These are phyloP conservation scores for Melipona beecheii DNA, from an alignment of 2,888 invertebrate genomes.

Conservation along the genomic window DNA sequence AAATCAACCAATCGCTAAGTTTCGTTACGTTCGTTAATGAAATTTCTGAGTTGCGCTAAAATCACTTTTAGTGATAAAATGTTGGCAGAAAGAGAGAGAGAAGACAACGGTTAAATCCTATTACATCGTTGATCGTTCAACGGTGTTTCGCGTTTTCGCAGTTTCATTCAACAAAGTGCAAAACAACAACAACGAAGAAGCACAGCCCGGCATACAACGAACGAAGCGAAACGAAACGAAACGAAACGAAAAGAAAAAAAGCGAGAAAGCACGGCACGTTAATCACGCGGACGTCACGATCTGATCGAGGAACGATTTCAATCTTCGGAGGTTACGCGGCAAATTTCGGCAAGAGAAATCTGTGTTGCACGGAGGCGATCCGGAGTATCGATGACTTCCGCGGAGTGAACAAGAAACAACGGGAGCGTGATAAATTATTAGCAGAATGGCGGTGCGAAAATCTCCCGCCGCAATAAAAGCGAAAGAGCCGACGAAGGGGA, in stretches of 20 bases:
- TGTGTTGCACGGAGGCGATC: background rate
- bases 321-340: conserved; percentile 14
- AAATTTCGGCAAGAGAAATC: background rate
- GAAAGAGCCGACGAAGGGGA: conserved; percentile 17
- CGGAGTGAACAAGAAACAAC: background rate
- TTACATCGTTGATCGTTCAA: background rate
- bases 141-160: background rate
- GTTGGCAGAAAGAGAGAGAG: background rate
- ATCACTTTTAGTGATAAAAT: too few species aligned
- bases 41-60: too few species aligned
- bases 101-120: background rate
- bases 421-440: conserved; percentile 37
- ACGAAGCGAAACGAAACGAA: background rate
- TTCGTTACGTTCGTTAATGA: too few species aligned
- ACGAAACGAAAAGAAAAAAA: background rate
- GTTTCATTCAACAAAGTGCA: background rate
- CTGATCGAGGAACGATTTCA: conserved; percentile 2
- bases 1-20: too few species aligned
- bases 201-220: background rate
- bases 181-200: background rate
- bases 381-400: conserved; percentile 13
- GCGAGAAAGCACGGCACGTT: background rate
- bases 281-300: background rate
- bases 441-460: conserved; percentile 32
- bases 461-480: conserved; percentile 38